These are phyloP conservation scores for Pleuronectes platessa DNA, from an alignment of 2,113 vertebrate species.

Conservation along the genomic window DNA sequence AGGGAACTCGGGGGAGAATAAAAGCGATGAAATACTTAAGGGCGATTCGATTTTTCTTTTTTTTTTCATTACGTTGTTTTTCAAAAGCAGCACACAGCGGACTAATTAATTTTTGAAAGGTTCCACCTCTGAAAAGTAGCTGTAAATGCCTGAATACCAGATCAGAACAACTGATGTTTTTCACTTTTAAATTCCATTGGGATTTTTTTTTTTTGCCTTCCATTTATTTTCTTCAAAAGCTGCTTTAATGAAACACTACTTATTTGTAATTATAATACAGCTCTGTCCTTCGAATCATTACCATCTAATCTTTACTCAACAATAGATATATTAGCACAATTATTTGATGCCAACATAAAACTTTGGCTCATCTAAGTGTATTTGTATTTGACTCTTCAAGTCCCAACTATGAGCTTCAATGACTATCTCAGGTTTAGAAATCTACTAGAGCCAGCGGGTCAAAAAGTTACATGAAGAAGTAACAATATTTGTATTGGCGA, in stretches of 20 bases:
- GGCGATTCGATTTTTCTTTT: constrained; percentile 17
- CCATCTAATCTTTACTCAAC: not conserved
- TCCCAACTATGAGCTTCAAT: not conserved
- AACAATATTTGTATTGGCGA: not conserved
- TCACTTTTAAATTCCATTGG: constrained; percentile 26
- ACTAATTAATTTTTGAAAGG: constrained; percentile 58
- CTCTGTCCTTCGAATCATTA: constrained; percentile 8
- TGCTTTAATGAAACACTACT: constrained; percentile 25
- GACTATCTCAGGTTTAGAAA: no score
- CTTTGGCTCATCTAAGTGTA: not conserved
- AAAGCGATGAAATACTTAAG: constrained; percentile 29
- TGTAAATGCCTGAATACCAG: constrained; percentile 32
- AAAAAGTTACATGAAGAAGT: not conserved
- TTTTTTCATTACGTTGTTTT: constrained; percentile 55
- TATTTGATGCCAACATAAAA: not conserved
- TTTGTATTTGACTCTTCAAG: not conserved
- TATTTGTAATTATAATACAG: constrained; percentile 19
- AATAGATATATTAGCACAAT: not conserved
- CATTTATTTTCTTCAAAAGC: constrained; percentile 22
- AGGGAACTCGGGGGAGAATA: constrained; percentile 15
- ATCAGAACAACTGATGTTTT: constrained; percentile 41
- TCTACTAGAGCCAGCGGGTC: not conserved
- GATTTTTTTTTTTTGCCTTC: not conserved
- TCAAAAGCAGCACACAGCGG: constrained; percentile 40
- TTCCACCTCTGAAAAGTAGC: constrained; percentile 29